Conservation (phyloP, 2,888 invertebrate species). For the Empis stercorea region DNA sequence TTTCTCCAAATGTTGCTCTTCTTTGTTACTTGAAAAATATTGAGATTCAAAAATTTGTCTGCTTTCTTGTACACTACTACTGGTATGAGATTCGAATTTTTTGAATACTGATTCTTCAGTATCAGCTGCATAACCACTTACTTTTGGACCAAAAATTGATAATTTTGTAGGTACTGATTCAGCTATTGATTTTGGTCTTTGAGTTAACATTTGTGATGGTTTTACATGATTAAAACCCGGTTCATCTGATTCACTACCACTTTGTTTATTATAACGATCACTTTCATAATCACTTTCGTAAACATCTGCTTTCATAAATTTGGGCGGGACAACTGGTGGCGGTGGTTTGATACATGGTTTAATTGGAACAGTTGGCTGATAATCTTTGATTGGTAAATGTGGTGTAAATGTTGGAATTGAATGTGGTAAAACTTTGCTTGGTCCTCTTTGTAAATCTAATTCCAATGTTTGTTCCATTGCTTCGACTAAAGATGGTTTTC, state of each 20-base stretch:
- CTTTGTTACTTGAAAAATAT: too few species aligned
- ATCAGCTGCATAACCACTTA: constrained; percentile 56
- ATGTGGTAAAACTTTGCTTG: constrained; percentile 41
- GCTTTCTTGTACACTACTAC: constrained; percentile 19
- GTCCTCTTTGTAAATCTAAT: constrained; percentile 39
- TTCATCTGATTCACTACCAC: constrained; percentile 51
- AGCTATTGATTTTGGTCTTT: constrained; percentile 43
- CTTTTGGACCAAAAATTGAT: constrained; percentile 19
- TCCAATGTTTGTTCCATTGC: constrained; percentile 44
- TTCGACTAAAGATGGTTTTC: constrained; percentile 44
- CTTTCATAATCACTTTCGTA: constrained; percentile 57
- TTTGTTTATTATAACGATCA: constrained; percentile 52
- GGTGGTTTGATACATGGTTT: constrained; percentile 33
- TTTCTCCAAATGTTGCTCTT: constrained; percentile 2
- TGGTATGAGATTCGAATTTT: background rate
- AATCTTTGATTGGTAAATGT: constrained; percentile 30
- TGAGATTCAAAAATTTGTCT: constrained; percentile 21
- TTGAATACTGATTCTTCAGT: constrained; percentile 45
- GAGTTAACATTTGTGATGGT: constrained; percentile 35
- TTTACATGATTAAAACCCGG: constrained; percentile 42
- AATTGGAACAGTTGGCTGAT: constrained; percentile 33
- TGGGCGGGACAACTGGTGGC: constrained; percentile 44
- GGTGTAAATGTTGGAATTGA: constrained; percentile 44
- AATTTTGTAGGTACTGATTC: constrained; percentile 29
- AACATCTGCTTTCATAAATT: constrained; percentile 43